Evolutionary conservation across 2,888 invertebrate species (phyloP), one percentile per base, ranked within the genome.

Genomic region (Amiota mariae): DNA sequence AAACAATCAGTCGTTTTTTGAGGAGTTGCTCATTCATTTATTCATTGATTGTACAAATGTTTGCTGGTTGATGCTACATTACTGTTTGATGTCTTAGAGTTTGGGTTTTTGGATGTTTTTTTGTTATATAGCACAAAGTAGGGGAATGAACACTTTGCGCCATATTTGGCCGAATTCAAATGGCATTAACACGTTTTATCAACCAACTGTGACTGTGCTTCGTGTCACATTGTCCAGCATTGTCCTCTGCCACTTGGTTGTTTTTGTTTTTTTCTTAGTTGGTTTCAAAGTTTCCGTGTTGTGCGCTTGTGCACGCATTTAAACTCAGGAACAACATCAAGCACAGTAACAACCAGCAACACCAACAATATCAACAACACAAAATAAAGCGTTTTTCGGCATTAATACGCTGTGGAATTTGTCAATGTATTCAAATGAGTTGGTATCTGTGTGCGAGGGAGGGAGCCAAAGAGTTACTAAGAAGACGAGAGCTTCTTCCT

Each of bases 91-190:
- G 36, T 36, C 36, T 36, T 36, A 36, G 36, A 36, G 36, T 36
- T 36, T 36, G 36, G 36, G 36, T 36, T 36, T 24, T 24, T 1
- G 24, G 36, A 4, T 36, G 36, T 36, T 36, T 36, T 36, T 36
- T 6, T 4, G 36, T 36, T 36, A 36, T 18, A 20, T 59, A 36
- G 83, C 86, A 86, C 85, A 85, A 81, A 84, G 86, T 85, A 86
- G 86, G 77, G 76, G 47, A 75, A 77, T 73, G 84, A 78, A 13
- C 36, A 59, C 71, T 71, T 68, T 72, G 77, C 76, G 82, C 88
- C 87, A 87, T 88, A 88, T 88, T 88, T 88, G 88, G 88, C 78
- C 83, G 87, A 87, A 88, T 88, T 86, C 88, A 86, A 88, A 88
- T 88, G 86, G 86, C 88, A 88, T 88, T 88, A 88, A 88, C 88